Evolutionary conservation across 2,888 invertebrate species (phyloP), one percentile per base, ranked within the genome.

Genomic region (Pseudanteris insignis): DNA sequence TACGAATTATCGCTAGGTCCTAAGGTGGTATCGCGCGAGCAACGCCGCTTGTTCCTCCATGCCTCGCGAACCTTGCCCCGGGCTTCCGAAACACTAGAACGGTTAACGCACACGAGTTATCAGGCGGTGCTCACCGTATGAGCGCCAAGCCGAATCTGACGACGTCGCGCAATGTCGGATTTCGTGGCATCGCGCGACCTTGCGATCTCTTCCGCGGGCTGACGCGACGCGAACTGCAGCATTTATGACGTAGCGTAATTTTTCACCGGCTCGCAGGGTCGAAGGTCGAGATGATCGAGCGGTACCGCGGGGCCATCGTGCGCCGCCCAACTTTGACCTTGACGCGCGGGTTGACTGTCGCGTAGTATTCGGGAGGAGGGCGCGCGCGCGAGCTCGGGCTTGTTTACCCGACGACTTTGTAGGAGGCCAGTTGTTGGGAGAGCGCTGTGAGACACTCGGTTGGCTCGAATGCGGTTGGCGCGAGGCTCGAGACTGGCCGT

Each of bases 401-500:
- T n/a, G n/a, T n/a, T n/a, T n/a, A n/a, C n/a, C 28, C 57, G 48
- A 57, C 44, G 51, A 46, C 40, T n/a, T n/a, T 53, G 26, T n/a
- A 2, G 26, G 26, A 5, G 8, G 26, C 26, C n/a, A n/a, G n/a
- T n/a, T n/a, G n/a, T n/a, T n/a, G n/a, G n/a, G n/a, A n/a, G n/a
- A n/a, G n/a, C 33, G 18, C 37, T 50, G 28, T n/a, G n/a, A n/a
- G n/a, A n/a, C n/a, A n/a, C n/a, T n/a, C n/a, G n/a, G n/a, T n/a
- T n/a, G n/a, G 18, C 59, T 67, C 69, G 70, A 68, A 59, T 62
- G 63, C 68, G 70, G 64, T 68, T 70, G 70, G 75, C 77, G 74
- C 75, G 72, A 74, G 70, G 66, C 71, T 74, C 76, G 72, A 74
- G 74, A 78, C 78, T 78, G 72, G 37, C 41, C 50, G 50, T 2